phyloP scores from a whole-genome alignment of 2,888 invertebrate genomes.

The Thelaira solivaga region DNA sequence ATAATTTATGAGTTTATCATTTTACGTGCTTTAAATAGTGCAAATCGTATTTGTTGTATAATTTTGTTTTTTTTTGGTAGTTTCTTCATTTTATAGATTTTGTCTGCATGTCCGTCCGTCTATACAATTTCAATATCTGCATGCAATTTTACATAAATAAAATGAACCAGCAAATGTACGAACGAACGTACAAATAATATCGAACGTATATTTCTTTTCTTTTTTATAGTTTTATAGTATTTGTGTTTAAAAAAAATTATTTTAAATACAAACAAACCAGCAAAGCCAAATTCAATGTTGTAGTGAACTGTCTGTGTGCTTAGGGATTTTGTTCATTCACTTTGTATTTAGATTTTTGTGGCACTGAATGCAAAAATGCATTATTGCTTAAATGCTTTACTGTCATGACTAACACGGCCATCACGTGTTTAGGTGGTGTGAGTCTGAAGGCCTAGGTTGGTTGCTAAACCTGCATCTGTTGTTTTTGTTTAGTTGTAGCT shows the following conservation, averaged over 20 bases:
- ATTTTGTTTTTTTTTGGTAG: constrained; percentile 26
- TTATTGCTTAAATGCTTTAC: constrained; percentile 48
- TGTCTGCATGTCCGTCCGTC: constrained; percentile 4
- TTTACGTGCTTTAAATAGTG: constrained; percentile 69
- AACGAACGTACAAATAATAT: constrained; percentile 37
- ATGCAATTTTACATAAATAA: constrained; percentile 34
- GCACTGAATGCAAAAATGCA: constrained; percentile 32
- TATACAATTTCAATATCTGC: constrained; percentile 2
- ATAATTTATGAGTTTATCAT: constrained; percentile 75
- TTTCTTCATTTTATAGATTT: background rate
- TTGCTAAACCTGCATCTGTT: background rate
- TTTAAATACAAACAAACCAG: background rate
- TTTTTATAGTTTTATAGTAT: constrained; percentile 26
- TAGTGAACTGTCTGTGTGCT: constrained; percentile 14
- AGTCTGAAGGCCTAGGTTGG: constrained; percentile 11
- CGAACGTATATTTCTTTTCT: constrained; percentile 40
- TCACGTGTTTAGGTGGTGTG: constrained; percentile 3
- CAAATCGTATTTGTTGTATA: constrained; percentile 52
- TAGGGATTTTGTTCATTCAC: constrained; percentile 24
- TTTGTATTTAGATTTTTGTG: constrained; percentile 42
- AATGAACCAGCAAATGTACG: constrained; percentile 6
- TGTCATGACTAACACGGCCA: constrained; percentile 12
- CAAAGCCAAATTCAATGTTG: constrained; percentile 20
- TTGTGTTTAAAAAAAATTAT: constrained; percentile 27
- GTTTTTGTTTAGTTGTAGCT: too few species aligned